A percentile compares a stretch with the other conserved stretches of the same genome.
Conservation (phyloP, 2,113 vertebrate genomes). For the Galeopterus variegatus region DNA sequence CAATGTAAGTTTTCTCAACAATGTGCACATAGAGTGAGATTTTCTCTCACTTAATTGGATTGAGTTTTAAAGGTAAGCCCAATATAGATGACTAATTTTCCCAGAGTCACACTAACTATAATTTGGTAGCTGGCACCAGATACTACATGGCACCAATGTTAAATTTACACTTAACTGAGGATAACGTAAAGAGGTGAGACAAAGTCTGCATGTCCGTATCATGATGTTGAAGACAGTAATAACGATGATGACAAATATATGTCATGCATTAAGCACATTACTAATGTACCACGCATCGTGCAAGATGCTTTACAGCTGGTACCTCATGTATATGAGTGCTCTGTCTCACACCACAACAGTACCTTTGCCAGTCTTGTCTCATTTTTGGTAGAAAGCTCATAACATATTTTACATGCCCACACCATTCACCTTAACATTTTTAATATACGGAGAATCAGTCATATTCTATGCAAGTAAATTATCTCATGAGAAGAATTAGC, state of each 20-base stretch:
- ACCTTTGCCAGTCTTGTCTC: neutral
- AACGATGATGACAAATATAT: constrained; percentile 1
- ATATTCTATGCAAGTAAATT: neutral
- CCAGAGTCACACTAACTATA: neutral
- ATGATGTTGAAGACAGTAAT: neutral
- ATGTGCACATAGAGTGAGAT: neutral
- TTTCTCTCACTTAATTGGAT: neutral
- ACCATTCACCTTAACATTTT: neutral
- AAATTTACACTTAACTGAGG: neutral
- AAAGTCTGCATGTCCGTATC: neutral
- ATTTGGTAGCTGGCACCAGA: neutral
- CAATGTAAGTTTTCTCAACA: neutral
- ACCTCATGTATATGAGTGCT: neutral
- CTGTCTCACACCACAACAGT: neutral
- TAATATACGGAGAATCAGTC: neutral
- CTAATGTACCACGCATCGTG: neutral
- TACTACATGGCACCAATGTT: neutral
- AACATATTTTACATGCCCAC: neutral
- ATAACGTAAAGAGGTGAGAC: neutral
- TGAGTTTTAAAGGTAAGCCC: neutral
- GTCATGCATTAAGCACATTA: neutral
- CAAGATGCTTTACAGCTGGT: neutral
- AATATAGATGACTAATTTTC: constrained; percentile 17
- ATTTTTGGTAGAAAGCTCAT: neutral
- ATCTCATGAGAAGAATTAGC: neutral